Evolutionary conservation across 2,113 vertebrate genomes (phyloP).

Genomic region (Rhea americana): DNA sequence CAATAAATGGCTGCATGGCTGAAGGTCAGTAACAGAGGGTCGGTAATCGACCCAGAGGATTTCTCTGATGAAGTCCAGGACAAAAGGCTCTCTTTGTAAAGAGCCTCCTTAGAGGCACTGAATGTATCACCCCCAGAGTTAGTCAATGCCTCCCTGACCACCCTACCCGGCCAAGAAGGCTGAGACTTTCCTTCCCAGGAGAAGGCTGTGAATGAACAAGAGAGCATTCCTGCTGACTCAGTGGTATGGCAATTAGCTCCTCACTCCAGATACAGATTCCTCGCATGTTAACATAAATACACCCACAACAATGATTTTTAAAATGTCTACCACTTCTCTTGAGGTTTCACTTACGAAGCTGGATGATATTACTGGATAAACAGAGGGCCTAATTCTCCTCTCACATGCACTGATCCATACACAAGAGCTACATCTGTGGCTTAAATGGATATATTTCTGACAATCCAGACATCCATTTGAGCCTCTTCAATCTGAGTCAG

Average conservation of each 20-base stretch:
- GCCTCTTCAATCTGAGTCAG: not conserved
- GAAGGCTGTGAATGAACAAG: not conserved
- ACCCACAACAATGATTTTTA: not conserved
- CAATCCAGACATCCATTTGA: not conserved
- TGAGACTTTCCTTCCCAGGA: not conserved
- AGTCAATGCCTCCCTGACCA: slow-evolving; percentile 28
- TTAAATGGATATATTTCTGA: not conserved
- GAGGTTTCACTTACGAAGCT: not conserved
- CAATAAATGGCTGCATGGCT: not conserved
- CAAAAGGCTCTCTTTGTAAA: not conserved
- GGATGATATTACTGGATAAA: not conserved
- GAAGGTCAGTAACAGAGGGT: not conserved
- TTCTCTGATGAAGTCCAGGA: not conserved
- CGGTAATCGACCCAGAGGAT: not conserved
- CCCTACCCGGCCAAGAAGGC: not conserved
- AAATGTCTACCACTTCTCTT: slow-evolving; percentile 6
- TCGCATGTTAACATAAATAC: not conserved
- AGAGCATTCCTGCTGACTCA: not conserved
- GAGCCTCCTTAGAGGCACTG: not conserved
- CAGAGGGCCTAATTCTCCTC: not conserved
- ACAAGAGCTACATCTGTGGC: not conserved
- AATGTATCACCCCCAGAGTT: slow-evolving; percentile 16
- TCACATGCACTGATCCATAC: not conserved
- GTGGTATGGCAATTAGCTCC: not conserved
- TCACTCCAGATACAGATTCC: slow-evolving; percentile 6